phyloP scores from a whole-genome alignment of 2,888 invertebrate species.

The Limnephilus lunatus region DNA sequence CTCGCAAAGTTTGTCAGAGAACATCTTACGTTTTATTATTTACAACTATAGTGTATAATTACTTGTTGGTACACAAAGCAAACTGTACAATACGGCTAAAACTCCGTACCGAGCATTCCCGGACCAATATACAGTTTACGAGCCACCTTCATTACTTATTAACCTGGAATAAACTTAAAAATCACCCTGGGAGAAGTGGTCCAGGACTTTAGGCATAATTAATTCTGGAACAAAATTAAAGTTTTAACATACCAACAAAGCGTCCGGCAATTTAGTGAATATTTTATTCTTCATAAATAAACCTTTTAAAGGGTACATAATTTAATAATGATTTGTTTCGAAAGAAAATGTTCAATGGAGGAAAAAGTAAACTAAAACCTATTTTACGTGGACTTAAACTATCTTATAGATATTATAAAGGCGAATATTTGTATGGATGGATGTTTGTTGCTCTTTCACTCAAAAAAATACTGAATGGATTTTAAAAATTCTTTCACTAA shows the following conservation, averaged over 20 bases:
- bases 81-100: not conserved
- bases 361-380: not conserved
- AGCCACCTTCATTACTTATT: conserved; percentile 18
- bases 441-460: too few species aligned
- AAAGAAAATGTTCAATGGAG: not conserved
- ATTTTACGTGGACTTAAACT: not conserved
- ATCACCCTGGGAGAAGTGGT: conserved; percentile 9
- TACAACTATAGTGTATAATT: not conserved
- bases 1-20: not conserved
- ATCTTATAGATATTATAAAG: too few species aligned
- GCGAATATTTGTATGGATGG: too few species aligned
- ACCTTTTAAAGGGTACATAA: not conserved
- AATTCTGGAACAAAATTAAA: conserved; percentile 6
- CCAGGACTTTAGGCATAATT: not conserved
- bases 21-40: not conserved
- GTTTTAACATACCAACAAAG: not conserved
- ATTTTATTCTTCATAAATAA: not conserved
- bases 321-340: not conserved
- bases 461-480: too few species aligned
- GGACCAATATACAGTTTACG: conserved; percentile 12
- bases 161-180: conserved; percentile 12
- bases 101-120: not conserved
- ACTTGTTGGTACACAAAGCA: not conserved
- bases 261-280: not conserved
- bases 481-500: too few species aligned